A percentile compares a stretch with the other conserved stretches of the same genome.
These are phyloP conservation scores for Trachymyrmex cornetzi DNA, from an alignment of 1,140 invertebrate genomes.

Conservation along the genomic window DNA sequence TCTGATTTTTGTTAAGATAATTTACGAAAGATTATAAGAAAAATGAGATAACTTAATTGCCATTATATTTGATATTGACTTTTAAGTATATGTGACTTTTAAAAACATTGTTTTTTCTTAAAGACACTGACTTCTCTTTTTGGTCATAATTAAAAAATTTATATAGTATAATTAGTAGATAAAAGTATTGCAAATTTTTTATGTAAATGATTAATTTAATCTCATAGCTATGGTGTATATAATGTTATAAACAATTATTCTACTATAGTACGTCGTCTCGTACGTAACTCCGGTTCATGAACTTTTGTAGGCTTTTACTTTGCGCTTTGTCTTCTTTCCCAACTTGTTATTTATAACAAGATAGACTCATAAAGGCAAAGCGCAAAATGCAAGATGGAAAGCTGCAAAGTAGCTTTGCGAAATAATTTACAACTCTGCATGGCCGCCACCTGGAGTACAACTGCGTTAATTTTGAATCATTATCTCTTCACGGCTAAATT, in stretches of 20 bases:
- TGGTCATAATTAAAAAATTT: neutral
- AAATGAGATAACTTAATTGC: neutral
- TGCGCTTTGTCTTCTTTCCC: slow-evolving; percentile 67
- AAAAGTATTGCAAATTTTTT: neutral
- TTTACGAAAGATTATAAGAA: neutral
- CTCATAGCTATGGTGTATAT: neutral
- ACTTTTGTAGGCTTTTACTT: slow-evolving; percentile 59
- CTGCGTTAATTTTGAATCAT: slow-evolving; percentile 37
- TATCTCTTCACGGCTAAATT: slow-evolving; percentile 37
- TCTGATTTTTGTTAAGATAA: neutral
- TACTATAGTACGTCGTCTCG: neutral
- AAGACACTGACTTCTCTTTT: neutral
- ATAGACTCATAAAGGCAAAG: slow-evolving; percentile 35
- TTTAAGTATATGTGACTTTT: neutral
- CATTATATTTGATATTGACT: neutral
- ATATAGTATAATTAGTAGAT: neutral
- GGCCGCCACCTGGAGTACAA: slow-evolving; percentile 25
- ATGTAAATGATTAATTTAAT: slow-evolving; percentile 25
- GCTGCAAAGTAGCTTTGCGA: slow-evolving; percentile 39
- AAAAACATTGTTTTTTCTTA: too few species aligned
- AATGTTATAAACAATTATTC: slow-evolving; percentile 46
- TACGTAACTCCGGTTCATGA: neutral
- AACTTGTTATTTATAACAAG: slow-evolving; percentile 67
- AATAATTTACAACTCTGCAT: slow-evolving; percentile 35
- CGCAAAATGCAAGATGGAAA: slow-evolving; percentile 51